A percentile compares a stretch with the other conserved stretches of the same genome.
Conservation (phyloP, 1,140 invertebrate genomes). For the Antheraea mylitta region DNA sequence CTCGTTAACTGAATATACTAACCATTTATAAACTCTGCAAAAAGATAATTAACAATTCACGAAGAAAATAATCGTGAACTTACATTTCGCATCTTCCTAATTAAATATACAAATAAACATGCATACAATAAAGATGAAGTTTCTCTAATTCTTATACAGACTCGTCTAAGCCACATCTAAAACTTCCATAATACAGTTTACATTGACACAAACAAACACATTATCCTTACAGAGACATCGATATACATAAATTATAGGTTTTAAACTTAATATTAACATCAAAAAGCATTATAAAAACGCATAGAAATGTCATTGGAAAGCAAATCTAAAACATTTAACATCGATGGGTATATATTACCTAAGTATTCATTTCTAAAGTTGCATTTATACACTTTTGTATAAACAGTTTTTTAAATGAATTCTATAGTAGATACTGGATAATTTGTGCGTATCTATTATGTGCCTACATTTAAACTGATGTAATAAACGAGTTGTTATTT, state of each 20-base stretch:
- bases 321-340: conserved; percentile 3
- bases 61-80: too few species aligned
- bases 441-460: conserved; percentile 70
- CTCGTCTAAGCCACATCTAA: neutral
- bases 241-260: neutral
- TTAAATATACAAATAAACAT: too few species aligned
- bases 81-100: too few species aligned
- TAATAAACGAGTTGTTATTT: conserved; percentile 17
- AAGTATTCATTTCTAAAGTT: neutral
- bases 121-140: neutral
- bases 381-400: neutral
- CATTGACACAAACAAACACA: neutral
- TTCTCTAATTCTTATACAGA: neutral
- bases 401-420: neutral
- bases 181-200: neutral
- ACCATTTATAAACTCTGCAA: neutral
- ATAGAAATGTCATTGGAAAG: neutral
- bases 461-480: conserved; percentile 38
- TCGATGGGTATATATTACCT: neutral
- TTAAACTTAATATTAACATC: neutral
- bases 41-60: too few species aligned
- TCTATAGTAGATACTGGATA: neutral
- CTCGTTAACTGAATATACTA: too few species aligned
- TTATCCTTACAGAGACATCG: neutral
- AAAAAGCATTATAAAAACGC: neutral